Base-by-base conservation (phyloP, 2,888 invertebrate species). In the Rapana venosa region DNA sequence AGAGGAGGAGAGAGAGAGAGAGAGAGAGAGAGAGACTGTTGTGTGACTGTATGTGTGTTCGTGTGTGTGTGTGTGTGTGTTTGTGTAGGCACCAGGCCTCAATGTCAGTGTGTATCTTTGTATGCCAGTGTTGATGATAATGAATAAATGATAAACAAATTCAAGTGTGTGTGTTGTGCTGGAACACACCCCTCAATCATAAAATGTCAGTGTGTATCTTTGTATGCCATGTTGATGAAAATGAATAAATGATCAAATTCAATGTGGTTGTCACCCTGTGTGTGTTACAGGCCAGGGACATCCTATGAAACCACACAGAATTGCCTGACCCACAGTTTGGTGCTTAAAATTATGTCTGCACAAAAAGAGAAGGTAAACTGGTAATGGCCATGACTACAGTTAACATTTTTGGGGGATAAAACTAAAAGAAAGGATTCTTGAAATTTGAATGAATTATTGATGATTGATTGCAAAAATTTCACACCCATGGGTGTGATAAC, bases 221-320 rank as follows among this genome's bases (percentile, higher is more conserved):
- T n/a, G n/a, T n/a, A n/a, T n/a, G n/a, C n/a, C n/a, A n/a, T 47
- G 47, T 47, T 47, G 47, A 47, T 47, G 47, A 47, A 47, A 47
- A 47, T 47, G 8, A 47, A 47, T 47, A 47, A 47, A 47, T 47
- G 47, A 47, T 8, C 47, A 8, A 47, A 47, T 47, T 47, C 47
- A 47, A n/a, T n/a, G n/a, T 47, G 47, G 2, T 2, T 47, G 47
- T 47, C 4, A 5, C 4, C 8, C 4, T 47, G 47, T n/a, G 74
- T 74, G 74, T 74, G n/a, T 92, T 93, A 61, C 92, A 97, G 99
- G 99, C 0, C 98, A 98, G 0, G 98, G 98, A 0, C 99, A 99
- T 97, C 99, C 99, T 0, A 99, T 99, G 99, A 99, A 99, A 96
- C 99, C 99, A 0, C 99, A 99, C 95, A 97, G 99, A 91, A 96